Evolutionary conservation across 2,797 vertebrate species (phyloP).

Genomic region (Lateolabrax maculatus): DNA sequence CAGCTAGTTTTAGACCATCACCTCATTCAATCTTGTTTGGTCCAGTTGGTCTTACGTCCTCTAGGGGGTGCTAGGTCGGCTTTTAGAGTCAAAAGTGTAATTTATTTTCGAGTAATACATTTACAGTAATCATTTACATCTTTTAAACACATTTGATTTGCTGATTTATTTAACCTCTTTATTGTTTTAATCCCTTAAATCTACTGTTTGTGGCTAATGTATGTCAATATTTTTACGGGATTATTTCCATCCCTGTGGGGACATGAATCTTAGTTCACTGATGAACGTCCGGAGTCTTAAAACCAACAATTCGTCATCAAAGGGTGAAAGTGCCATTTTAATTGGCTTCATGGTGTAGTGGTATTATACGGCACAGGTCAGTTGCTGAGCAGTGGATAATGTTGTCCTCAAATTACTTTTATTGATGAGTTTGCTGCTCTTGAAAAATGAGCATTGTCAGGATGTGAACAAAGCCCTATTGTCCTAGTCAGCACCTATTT

Average conservation of each 20-base stretch:
- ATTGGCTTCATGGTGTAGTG: slow-evolving; percentile 66
- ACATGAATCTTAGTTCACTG: slow-evolving; percentile 11
- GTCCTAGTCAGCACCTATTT: slow-evolving; percentile 66
- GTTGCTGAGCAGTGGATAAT: slow-evolving; percentile 73
- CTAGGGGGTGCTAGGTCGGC: neutral
- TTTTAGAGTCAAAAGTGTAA: slow-evolving; percentile 2
- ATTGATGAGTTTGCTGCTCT: slow-evolving; percentile 76
- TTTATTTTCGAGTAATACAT: neutral
- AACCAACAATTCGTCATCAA: slow-evolving; percentile 51
- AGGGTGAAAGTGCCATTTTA: slow-evolving; percentile 65
- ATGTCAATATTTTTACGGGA: slow-evolving; percentile 20
- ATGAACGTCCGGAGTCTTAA: slow-evolving; percentile 39
- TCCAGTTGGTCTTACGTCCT: slow-evolving; percentile 13
- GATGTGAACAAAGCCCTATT: slow-evolving; percentile 69
- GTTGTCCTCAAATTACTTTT: slow-evolving; percentile 77
- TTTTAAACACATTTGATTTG: slow-evolving; percentile 13
- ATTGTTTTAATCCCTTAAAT: slow-evolving; percentile 15
- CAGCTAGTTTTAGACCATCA: neutral
- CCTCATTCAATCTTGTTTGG: neutral
- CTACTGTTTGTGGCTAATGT: slow-evolving; percentile 9
- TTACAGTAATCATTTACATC: slow-evolving; percentile 9
- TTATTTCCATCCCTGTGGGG: slow-evolving; percentile 26
- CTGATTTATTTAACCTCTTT: neutral
- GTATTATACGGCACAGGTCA: slow-evolving; percentile 61
- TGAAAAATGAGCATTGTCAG: slow-evolving; percentile 81